Evolutionary conservation across 92 coral and sea anemone species (phyloP), one percentile per base, ranked within the genome.

Genomic region (Epizoanthus scotinus): DNA sequence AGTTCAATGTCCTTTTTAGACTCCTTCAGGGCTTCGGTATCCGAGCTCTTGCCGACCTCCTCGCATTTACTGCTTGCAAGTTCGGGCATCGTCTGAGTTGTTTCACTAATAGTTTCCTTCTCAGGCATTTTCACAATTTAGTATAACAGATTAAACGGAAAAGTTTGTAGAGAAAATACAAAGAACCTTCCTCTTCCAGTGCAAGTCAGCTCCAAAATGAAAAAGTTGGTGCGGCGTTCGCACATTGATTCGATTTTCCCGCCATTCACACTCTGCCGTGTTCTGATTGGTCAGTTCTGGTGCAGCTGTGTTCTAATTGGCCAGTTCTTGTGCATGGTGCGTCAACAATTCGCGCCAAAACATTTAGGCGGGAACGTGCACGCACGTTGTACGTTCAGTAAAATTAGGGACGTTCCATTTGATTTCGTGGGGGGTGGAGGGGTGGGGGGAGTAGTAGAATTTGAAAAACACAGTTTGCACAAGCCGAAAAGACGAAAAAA

Each of bases 91-190:
- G 67, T 60, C 31, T 75, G 81, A 36, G 38, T 75, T 75, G 81
- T 75, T 75, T 75, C 81, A 57, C 81, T 75, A 75, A 75, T 21
- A 18, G 81, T 75, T 75, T 75, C 81, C 68, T 75, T 75, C 36
- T 75, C 81, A 15, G 81, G 81, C 81, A 75, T 75, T 75, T 75
- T 75, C 21, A 24, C 5, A 56, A 5, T 31, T 73, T 6, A 25
- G 1, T 18, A 36, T 13, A 57, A 58, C 29, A 20, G 44, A 57
- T 59, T 74, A 38, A 8, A 12, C 13, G 10, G 20, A 64, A 13
- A 34, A 26, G 5, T 15, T 64, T 62, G 29, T 8, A 3, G 9
- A 21, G 61, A 14, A 2, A 40, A 75, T 5, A 13, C 21, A 3
- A 59, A 62, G 27, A 26, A 19, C 63, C 8, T 40, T 19, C 59